Percentiles rank a stretch among this genome's conserved stretches.
These are phyloP conservation scores for Leptocoma aspasia DNA, from an alignment of 2,113 vertebrate species.

Conservation along the genomic window DNA sequence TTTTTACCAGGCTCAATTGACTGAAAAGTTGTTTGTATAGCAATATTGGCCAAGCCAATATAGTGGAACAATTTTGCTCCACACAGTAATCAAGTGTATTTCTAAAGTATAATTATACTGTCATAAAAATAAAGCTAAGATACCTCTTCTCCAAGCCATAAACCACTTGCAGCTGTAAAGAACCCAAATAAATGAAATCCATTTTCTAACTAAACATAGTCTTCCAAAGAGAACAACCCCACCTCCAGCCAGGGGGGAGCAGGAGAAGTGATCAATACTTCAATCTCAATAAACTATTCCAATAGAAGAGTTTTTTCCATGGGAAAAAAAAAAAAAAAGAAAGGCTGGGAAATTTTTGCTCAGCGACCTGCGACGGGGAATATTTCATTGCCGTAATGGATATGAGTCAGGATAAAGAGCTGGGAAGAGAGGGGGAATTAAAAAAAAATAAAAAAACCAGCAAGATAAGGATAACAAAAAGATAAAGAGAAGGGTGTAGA, in stretches of 20 bases:
- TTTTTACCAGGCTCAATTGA: constrained; percentile 91
- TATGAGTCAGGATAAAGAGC: constrained; percentile 61
- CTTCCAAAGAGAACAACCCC: constrained; percentile 68
- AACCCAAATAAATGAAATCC: constrained; percentile 72
- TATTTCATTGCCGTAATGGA: constrained; percentile 83
- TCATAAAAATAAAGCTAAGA: constrained; percentile 94
- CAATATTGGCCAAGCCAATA: constrained; percentile 92
- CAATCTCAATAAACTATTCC: constrained; percentile 91
- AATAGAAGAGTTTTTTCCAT: constrained; percentile 75
- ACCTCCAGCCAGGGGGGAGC: constrained; percentile 75
- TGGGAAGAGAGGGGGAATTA: neutral
- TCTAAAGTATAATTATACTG: constrained; percentile 94
- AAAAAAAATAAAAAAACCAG: neutral
- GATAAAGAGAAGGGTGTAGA: neutral
- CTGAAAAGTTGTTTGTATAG: constrained; percentile 98
- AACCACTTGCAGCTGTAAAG: constrained; percentile 75
- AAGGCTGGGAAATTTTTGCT: constrained; percentile 74
- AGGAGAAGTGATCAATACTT: constrained; percentile 88
- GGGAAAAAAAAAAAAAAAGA: constrained; percentile 57
- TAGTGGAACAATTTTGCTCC: constrained; percentile 83
- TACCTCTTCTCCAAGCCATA: constrained; percentile 81
- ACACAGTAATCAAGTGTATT: constrained; percentile 87
- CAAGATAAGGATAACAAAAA: neutral
- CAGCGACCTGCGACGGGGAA: constrained; percentile 78
- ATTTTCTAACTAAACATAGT: constrained; percentile 75